Conservation (phyloP, 1,140 invertebrate species). For the Tetranychus urticae region DNA sequence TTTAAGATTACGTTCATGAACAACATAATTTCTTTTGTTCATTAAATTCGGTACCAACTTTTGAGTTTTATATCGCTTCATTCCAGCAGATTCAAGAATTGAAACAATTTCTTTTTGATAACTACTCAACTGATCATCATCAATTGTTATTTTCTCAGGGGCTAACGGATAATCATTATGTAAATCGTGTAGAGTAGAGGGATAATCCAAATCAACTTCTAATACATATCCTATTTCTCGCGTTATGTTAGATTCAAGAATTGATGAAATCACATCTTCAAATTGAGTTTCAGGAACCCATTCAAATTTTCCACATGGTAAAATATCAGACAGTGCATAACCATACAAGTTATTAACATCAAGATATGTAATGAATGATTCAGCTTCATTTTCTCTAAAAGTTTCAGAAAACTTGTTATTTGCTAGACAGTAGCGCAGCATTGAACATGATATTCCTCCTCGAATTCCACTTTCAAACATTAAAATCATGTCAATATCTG, state of each 20-base stretch:
- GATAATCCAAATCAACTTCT: constrained; percentile 15
- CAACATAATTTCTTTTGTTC: constrained; percentile 20
- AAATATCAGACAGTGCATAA: constrained; percentile 7
- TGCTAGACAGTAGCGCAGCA: not conserved
- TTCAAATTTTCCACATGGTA: constrained; percentile 8
- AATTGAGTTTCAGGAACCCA: not conserved
- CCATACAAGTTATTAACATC: constrained; percentile 15
- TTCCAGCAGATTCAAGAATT: not conserved
- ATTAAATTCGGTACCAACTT: constrained; percentile 6
- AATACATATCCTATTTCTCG: constrained; percentile 12
- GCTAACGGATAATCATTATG: constrained; percentile 22
- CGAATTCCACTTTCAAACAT: constrained; percentile 15
- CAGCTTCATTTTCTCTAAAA: constrained; percentile 9
- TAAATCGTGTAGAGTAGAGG: constrained; percentile 12
- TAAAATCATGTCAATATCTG: constrained; percentile 14
- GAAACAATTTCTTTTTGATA: not conserved
- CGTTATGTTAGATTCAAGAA: not conserved
- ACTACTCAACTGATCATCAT: not conserved
- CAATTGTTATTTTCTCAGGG: constrained; percentile 14
- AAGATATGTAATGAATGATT: constrained; percentile 13
- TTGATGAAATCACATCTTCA: not conserved
- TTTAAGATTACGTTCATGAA: constrained; percentile 27
- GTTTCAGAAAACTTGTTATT: constrained; percentile 11
- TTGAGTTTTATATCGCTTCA: not conserved
- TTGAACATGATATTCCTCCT: not conserved